These are phyloP conservation scores for Platycnemis pennipes DNA, from an alignment of 2,888 invertebrate species.

Conservation along the genomic window DNA sequence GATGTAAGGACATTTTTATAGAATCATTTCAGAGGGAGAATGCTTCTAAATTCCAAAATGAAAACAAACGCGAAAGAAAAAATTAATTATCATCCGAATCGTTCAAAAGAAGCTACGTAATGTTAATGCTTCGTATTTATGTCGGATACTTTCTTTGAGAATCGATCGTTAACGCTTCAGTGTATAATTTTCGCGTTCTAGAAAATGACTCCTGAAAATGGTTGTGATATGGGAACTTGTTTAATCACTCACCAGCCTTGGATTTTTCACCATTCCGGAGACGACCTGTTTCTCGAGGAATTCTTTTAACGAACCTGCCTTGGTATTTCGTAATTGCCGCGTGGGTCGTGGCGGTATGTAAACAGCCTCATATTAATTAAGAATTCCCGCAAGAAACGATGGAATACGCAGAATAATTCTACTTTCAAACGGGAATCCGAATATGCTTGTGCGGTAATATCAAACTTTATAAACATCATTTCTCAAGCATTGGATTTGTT, in stretches of 20 bases:
- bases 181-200: neutral
- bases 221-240: neutral
- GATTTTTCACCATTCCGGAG: slow-evolving; percentile 41
- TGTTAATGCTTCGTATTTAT: neutral
- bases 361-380: slow-evolving; percentile 55
- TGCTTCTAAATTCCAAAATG: neutral
- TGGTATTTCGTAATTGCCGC: slow-evolving; percentile 46
- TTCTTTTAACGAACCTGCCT: neutral
- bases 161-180: neutral
- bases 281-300: slow-evolving; percentile 3
- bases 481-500: neutral
- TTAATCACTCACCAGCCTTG: neutral
- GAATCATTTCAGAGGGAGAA: neutral
- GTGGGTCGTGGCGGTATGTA: slow-evolving; percentile 21
- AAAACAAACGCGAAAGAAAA: neutral
- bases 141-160: neutral
- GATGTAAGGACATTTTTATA: too few species aligned
- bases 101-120: neutral
- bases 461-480: neutral
- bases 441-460: neutral
- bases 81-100: neutral
- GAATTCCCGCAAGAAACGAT: slow-evolving; percentile 8
- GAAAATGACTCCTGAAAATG: neutral
- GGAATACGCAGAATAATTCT: neutral
- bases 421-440: neutral